phyloP scores from a whole-genome alignment of 2,113 vertebrate species.

The Boulengerochromis microlepis region DNA sequence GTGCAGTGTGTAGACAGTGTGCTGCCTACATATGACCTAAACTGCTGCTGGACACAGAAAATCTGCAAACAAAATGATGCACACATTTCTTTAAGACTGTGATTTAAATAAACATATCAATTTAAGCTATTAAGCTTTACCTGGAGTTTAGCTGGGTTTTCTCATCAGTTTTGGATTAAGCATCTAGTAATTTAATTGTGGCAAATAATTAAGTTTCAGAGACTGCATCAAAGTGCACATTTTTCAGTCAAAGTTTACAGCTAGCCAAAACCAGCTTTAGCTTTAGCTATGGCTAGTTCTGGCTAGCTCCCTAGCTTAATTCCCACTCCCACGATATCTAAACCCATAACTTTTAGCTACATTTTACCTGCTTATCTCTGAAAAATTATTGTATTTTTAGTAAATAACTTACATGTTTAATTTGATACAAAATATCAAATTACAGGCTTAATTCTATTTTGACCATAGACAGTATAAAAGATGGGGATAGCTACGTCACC shows the following conservation, averaged over 20 bases:
- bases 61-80: neutral
- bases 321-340: neutral
- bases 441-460: neutral
- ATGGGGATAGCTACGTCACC: neutral
- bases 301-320: neutral
- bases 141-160: neutral
- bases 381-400: neutral
- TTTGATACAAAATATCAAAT: neutral
- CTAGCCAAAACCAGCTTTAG: neutral
- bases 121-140: neutral
- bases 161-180: neutral
- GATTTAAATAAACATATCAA: neutral
- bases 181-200: neutral
- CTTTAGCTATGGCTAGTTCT: neutral
- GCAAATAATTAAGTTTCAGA: neutral
- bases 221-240: neutral
- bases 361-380: neutral
- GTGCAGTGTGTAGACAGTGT: neutral
- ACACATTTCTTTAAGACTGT: neutral
- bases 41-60: neutral
- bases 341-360: neutral
- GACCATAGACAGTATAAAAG: neutral
- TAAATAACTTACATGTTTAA: neutral
- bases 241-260: neutral
- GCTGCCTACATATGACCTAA: neutral